Percentiles rank a stretch among this genome's conserved stretches.
These are phyloP conservation scores for Hydrozoanthus gracilis DNA, from an alignment of 92 coral and sea anemone species.

Conservation along the genomic window DNA sequence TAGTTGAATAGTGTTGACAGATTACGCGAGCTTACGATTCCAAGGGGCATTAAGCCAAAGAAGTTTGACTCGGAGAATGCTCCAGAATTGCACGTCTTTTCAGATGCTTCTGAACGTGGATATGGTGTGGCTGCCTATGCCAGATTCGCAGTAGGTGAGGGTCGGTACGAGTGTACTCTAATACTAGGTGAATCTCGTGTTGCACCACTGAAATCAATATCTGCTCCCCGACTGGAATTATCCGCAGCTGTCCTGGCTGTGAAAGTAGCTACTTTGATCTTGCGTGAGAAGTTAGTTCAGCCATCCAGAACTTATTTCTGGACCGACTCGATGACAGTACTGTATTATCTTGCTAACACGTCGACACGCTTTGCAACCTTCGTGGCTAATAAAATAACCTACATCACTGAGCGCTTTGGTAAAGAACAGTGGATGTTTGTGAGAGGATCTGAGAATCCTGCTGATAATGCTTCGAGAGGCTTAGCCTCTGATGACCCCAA, in stretches of 20 bases:
- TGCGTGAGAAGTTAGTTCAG: slow-evolving; percentile 36
- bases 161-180: slow-evolving; percentile 37
- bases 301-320: slow-evolving; percentile 47
- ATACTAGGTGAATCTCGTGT: slow-evolving; percentile 56
- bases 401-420: slow-evolving; percentile 41
- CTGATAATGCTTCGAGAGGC: slow-evolving; percentile 55
- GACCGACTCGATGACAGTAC: slow-evolving; percentile 63
- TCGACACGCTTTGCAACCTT: slow-evolving; percentile 48
- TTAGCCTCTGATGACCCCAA: slow-evolving; percentile 34
- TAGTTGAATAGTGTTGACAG: slow-evolving; percentile 32
- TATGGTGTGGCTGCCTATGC: slow-evolving; percentile 65
- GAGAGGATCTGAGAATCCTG: slow-evolving; percentile 44
- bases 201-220: slow-evolving; percentile 47
- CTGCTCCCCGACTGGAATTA: slow-evolving; percentile 60
- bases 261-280: slow-evolving; percentile 34
- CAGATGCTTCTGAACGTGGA: slow-evolving; percentile 58
- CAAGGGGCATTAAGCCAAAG: slow-evolving; percentile 50
- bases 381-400: slow-evolving; percentile 47
- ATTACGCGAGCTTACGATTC: slow-evolving; percentile 27
- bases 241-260: slow-evolving; percentile 55
- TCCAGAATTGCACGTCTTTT: slow-evolving; percentile 52
- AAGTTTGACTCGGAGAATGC: slow-evolving; percentile 35
- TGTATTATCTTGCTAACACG: slow-evolving; percentile 58
- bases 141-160: slow-evolving; percentile 26
- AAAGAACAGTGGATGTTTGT: slow-evolving; percentile 36